Evolutionary conservation across 2,113 vertebrate genomes (phyloP).

Genomic region (Bufo gargarizans): DNA sequence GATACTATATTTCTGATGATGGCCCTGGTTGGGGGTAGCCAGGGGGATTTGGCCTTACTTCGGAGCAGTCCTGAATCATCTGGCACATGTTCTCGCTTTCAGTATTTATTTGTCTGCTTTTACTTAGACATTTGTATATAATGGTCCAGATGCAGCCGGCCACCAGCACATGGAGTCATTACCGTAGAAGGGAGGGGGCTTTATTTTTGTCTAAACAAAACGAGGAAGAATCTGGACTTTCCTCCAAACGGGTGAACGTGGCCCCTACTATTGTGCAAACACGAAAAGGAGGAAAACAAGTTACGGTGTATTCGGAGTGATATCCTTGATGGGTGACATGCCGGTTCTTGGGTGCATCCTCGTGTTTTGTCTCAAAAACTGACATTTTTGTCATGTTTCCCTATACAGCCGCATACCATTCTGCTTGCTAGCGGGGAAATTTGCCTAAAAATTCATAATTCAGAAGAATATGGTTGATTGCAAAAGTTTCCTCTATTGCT

Average conservation of each 20-base stretch:
- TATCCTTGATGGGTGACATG: background rate
- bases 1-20: background rate
- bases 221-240: background rate
- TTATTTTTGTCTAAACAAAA: background rate
- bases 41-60: background rate
- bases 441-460: background rate
- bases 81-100: background rate
- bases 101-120: slow-evolving; percentile 5
- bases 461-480: background rate
- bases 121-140: slow-evolving; percentile 24
- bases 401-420: background rate
- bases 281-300: background rate
- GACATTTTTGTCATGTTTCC: background rate
- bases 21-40: background rate
- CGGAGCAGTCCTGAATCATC: too few relatives aligned
- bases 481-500: too few relatives aligned
- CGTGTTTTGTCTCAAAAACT: background rate
- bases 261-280: background rate
- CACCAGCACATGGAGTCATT: slow-evolving; percentile 7
- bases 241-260: background rate
- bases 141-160: background rate
- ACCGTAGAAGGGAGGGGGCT: background rate
- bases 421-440: background rate
- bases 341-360: background rate
- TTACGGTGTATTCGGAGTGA: background rate